A percentile compares a stretch with the other conserved stretches of the same genome.
phyloP scores from a whole-genome alignment of 2,113 vertebrate species.

The Murina feae region DNA sequence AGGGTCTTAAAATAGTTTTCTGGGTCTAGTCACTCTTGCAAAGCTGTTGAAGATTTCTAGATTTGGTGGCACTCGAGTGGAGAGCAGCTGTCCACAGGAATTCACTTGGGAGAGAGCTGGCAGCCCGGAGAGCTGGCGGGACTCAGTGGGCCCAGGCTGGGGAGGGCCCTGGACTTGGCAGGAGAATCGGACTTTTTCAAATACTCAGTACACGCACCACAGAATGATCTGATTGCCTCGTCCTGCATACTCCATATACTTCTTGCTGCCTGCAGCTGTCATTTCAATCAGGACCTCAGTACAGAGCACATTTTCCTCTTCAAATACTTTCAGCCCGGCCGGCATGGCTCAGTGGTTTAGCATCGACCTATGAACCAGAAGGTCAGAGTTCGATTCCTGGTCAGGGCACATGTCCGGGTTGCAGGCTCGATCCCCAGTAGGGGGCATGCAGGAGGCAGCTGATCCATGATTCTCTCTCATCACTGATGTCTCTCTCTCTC shows the following conservation, averaged over 20 bases:
- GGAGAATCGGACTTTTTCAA: neutral
- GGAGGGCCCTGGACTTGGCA: neutral
- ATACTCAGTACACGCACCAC: neutral
- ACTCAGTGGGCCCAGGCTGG: neutral
- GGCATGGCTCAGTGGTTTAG: no score
- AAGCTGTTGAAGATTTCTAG: conserved; percentile 28
- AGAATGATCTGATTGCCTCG: neutral
- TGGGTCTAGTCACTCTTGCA: neutral
- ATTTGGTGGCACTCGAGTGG: neutral
- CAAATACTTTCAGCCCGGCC: neutral
- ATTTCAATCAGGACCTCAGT: neutral
- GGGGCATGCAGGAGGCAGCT: no score
- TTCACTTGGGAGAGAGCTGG: neutral
- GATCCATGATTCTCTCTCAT: no score
- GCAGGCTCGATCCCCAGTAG: no score
- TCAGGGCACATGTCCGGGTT: no score
- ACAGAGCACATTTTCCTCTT: conserved; percentile 19
- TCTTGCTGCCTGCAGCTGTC: neutral
- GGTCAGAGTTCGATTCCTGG: no score
- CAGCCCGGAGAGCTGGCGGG: neutral
- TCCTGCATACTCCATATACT: neutral
- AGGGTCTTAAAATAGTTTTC: conserved; percentile 20
- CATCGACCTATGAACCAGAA: no score
- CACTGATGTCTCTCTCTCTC: no score
- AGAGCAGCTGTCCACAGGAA: conserved; percentile 37